Evolutionary conservation across 2,797 vertebrate species (phyloP), one percentile per base, ranked within the genome.

Genomic region (Limnodromus scolopaceus): DNA sequence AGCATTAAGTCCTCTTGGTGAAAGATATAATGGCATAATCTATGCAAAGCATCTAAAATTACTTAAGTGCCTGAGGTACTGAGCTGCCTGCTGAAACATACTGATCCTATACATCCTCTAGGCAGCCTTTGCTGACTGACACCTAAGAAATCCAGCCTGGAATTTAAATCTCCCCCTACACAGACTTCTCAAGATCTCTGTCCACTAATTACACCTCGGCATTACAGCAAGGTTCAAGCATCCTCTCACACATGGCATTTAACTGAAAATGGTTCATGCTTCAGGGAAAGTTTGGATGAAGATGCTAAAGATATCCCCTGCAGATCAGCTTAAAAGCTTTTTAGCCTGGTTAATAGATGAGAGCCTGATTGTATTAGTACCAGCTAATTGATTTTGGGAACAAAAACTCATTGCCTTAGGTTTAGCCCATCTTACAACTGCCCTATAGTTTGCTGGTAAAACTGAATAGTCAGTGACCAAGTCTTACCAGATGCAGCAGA

Each of bases 251-350:
- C 27, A 23, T 39, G 71, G 85, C 36, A 43, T 92, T 72, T 63
- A 89, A 75, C 48, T 34, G 55, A 72, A 93, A 95, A 84, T 53
- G 51, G 74, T 32, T 89, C 55, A 87, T 5, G 20, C 39, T 51
- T 82, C 51, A 66, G 66, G 84, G 88, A 92, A 96, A 94, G 77
- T 86, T 68, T 88, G 89, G 81, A 93, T 85, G 95, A 97, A 92
- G 94, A 97, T 90, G 81, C 89, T 96, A 95, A 92, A 94, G 87
- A 92, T 43, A 92, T 38, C 89, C 36, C 77, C 80, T 60, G 53
- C 39, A 84, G 71, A 89, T 83, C 87, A 93, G 76, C 80, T 96
- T 95, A 93, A 97, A 96, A 83, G 75, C 57, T 79, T 97, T 93
- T 46, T 58, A 71, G 34, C n/a, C 92, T 60, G 61, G 53, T 51